Evolutionary conservation across 2,113 vertebrate species (phyloP), one percentile per base, ranked within the genome.

Genomic region (Australoheros scitulus): DNA sequence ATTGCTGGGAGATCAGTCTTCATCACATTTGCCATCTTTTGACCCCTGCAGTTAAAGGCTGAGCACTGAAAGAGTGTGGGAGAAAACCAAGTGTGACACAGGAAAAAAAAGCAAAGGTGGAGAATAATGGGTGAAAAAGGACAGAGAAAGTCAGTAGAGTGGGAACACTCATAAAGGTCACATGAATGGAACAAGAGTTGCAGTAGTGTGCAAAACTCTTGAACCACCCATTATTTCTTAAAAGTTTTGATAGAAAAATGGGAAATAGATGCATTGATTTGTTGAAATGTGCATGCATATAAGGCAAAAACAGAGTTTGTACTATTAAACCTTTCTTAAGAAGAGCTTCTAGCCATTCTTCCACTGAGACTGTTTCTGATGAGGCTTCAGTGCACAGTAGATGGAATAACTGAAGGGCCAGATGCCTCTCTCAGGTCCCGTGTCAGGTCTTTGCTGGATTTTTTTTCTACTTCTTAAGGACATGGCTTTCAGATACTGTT

Each of bases 11-110:
- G 65, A 52, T 43, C 0, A 2, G 22, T 43, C 60, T 79, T 79
- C 11, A 22, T 52, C 79, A 76, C 47, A 50, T 59, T 85, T 82
- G 61, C 75, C 75, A 72, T 86, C 90, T 85, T 76, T 52, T 81
- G 72, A 86, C 87, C 85, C 68, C 84, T 77, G 77, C 8, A 18
- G 26, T 17, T 52, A 79, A 88, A 82, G 76, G 57, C 68, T 0
- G 59, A 80, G 52, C 3, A 17, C 59, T 22, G 43, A 77, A 59
- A 79, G 65, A 59, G 61, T 10, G 43, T n/a, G 65, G 26, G 56
- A 10, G 58, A 43, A 34, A 24, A 79, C 61, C 80, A 81, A 74
- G 80, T 10, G 80, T 70, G 88, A n/a, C 79, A 55, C 29, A 20
- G 56, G 20, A 72, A 26, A 68, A 26, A 26, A 55, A 32, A 70